Conservation (phyloP, 2,888 invertebrate species). For the Abscondita cerata region DNA sequence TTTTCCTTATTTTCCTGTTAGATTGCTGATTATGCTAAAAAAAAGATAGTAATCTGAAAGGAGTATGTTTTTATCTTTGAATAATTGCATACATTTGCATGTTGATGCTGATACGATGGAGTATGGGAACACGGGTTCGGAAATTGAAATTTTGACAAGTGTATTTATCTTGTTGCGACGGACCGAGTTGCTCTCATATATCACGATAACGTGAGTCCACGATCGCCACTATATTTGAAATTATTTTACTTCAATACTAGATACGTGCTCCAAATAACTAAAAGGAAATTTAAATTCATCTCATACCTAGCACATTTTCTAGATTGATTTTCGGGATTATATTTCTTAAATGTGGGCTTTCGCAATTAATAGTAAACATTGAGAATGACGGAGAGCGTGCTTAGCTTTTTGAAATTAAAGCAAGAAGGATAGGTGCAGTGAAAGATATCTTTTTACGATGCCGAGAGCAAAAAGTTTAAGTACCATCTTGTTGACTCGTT, state of each 20-base stretch:
- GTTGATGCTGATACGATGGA: constrained; percentile 47
- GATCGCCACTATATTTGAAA: constrained; percentile 33
- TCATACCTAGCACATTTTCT: neutral
- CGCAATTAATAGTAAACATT: neutral
- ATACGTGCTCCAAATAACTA: constrained; percentile 9
- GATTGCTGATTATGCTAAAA: constrained; percentile 14
- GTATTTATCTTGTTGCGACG: constrained; percentile 56
- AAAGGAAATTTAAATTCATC: neutral
- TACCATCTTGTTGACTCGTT: constrained; percentile 22
- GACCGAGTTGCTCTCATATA: constrained; percentile 49
- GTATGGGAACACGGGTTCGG: constrained; percentile 51
- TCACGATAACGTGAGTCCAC: constrained; percentile 44
- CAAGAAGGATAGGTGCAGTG: constrained; percentile 2
- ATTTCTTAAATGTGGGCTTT: neutral
- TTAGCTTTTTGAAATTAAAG: too few relatives aligned
- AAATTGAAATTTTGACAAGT: constrained; percentile 59
- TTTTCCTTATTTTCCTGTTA: constrained; percentile 21
- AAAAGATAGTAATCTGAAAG: constrained; percentile 23
- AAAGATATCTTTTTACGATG: constrained; percentile 19
- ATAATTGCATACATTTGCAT: constrained; percentile 51
- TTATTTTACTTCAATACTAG: constrained; percentile 12
- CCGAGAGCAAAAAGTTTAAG: constrained; percentile 23
- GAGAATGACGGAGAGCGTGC: too few relatives aligned
- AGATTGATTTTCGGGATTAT: neutral
- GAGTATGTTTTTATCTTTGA: constrained; percentile 37